Evolutionary conservation across 2,797 vertebrate species (phyloP).

Genomic region (Astyanax mexicanus): DNA sequence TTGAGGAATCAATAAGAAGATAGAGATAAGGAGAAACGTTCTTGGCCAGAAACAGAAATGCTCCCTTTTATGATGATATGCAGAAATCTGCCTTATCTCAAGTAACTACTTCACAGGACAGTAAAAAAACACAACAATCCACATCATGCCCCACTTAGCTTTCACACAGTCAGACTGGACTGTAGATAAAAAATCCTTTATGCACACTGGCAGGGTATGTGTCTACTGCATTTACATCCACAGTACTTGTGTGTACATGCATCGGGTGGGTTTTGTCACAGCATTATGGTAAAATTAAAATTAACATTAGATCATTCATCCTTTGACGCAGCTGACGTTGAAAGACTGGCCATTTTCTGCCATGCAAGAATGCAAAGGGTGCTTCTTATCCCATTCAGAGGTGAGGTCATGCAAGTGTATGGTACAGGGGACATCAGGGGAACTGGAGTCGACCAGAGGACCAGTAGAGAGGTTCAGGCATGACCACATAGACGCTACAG

Average conservation of each 20-base stretch:
- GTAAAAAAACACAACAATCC: not conserved
- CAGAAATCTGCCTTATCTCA: not conserved
- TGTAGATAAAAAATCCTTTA: not conserved
- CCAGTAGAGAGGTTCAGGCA: constrained; percentile 67
- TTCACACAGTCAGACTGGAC: not conserved
- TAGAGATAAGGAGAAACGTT: not conserved
- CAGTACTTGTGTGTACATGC: not conserved
- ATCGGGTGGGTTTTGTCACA: not conserved
- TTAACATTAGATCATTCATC: not conserved
- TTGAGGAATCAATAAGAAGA: not conserved
- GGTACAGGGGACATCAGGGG: constrained; percentile 57
- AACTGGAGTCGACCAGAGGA: constrained; percentile 66
- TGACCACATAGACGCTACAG: constrained; percentile 58
- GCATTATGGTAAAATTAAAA: not conserved
- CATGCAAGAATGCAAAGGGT: not conserved
- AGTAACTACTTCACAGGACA: not conserved
- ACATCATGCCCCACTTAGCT: constrained; percentile 1
- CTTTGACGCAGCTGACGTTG: not conserved
- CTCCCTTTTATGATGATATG: not conserved
- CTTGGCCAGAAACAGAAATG: not conserved
- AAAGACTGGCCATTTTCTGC: not conserved
- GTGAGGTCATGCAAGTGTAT: constrained; percentile 4
- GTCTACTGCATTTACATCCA: no score
- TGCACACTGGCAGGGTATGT: no score
- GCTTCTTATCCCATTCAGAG: not conserved